Percentiles rank a stretch among this genome's conserved stretches.
These are phyloP conservation scores for Leptarthrus brevirostris DNA, from an alignment of 2,888 invertebrate genomes.

Conservation along the genomic window DNA sequence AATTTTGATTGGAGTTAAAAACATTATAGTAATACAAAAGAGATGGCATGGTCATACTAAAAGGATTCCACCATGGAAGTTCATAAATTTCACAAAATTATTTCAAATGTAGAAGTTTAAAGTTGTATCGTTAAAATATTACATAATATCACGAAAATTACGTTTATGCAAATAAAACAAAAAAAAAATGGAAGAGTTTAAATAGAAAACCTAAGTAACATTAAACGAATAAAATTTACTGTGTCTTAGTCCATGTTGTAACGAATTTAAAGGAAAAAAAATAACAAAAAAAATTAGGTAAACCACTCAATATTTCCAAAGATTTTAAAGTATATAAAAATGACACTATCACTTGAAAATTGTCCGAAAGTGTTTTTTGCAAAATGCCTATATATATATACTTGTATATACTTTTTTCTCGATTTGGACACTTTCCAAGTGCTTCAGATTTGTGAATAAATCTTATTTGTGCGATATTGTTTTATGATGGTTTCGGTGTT, in stretches of 20 bases:
- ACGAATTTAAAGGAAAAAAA: conserved; percentile 63
- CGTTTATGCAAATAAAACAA: conserved; percentile 17
- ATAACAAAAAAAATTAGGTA: conserved; percentile 34
- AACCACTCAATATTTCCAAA: conserved; percentile 29
- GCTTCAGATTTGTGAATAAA: neutral
- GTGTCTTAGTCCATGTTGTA: conserved; percentile 68
- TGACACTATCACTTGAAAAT: conserved; percentile 2
- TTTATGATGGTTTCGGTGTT: conserved; percentile 45
- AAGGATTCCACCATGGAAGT: conserved; percentile 33
- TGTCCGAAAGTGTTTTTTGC: conserved; percentile 30
- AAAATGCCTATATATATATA: conserved; percentile 45
- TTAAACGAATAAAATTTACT: conserved; percentile 59
- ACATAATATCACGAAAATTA: conserved; percentile 29
- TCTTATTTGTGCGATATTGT: conserved; percentile 43
- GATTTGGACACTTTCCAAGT: conserved; percentile 26
- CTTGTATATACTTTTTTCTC: conserved; percentile 42
- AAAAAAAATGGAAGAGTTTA: conserved; percentile 18
- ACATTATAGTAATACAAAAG: conserved; percentile 49
- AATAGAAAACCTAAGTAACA: conserved; percentile 32
- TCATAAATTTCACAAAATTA: conserved; percentile 40
- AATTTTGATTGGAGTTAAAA: conserved; percentile 49
- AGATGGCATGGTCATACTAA: conserved; percentile 30
- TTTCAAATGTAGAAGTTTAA: conserved; percentile 37
- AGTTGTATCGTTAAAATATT: conserved; percentile 36
- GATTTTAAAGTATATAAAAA: conserved; percentile 29